phyloP scores from a whole-genome alignment of 2,113 vertebrate species.

The Oplegnathus fasciatus region DNA sequence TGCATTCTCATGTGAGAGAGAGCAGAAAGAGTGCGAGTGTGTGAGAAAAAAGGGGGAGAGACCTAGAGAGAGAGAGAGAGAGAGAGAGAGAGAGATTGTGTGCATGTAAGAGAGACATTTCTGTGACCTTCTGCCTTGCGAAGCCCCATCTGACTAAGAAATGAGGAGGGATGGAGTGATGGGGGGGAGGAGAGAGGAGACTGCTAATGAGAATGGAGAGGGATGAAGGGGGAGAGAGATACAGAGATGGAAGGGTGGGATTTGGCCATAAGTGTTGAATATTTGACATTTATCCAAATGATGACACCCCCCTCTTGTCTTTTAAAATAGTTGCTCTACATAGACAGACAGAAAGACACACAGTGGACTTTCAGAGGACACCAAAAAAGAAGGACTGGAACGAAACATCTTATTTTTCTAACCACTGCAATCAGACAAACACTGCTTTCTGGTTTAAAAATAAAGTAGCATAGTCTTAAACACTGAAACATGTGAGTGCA shows the following conservation, averaged over 20 bases:
- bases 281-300: slow-evolving; percentile 72
- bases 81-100: slow-evolving; percentile 38
- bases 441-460: slow-evolving; percentile 4
- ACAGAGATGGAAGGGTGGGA: slow-evolving; percentile 40
- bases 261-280: slow-evolving; percentile 63
- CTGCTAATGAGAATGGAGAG: slow-evolving; percentile 77
- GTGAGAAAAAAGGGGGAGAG: slow-evolving; percentile 8
- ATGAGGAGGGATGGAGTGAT: slow-evolving; percentile 80
- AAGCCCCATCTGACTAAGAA: slow-evolving; percentile 81
- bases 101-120: slow-evolving; percentile 76
- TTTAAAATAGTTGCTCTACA: slow-evolving; percentile 40
- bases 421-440: not conserved
- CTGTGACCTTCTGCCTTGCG: slow-evolving; percentile 80
- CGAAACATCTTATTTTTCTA: not conserved
- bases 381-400: not conserved
- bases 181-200: slow-evolving; percentile 71
- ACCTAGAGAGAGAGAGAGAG: slow-evolving; percentile 27
- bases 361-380: not conserved
- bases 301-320: slow-evolving; percentile 39
- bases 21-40: slow-evolving; percentile 22
- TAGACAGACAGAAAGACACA: slow-evolving; percentile 15
- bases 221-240: slow-evolving; percentile 39
- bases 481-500: not conserved
- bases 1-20: slow-evolving; percentile 61
- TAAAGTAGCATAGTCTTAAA: not conserved